phyloP scores from a whole-genome alignment of 1,140 invertebrate genomes.

The Ceratina australensis region DNA sequence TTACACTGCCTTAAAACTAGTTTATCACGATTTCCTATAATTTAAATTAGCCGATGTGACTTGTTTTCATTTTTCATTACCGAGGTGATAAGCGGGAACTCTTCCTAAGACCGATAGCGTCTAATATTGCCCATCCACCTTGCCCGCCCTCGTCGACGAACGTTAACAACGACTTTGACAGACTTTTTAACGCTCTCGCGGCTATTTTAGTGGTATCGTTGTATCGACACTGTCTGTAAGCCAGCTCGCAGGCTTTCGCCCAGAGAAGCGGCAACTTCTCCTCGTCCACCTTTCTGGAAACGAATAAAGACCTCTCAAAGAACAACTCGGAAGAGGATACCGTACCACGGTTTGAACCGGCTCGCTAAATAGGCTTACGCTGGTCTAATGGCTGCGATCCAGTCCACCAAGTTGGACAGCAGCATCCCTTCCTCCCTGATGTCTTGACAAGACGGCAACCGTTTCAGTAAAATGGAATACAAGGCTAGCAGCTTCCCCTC shows the following conservation, averaged over 20 bases:
- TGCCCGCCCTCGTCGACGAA: conserved; percentile 82
- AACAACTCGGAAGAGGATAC: no score
- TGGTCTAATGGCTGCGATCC: conserved; percentile 78
- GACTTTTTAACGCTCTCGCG: conserved; percentile 78
- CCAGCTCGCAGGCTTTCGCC: conserved; percentile 80
- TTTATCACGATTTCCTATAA: no score
- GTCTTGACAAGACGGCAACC: conserved; percentile 76
- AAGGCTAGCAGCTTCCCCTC: conserved; percentile 78
- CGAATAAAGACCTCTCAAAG: neutral
- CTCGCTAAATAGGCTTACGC: conserved; percentile 71
- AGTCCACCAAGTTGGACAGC: conserved; percentile 77
- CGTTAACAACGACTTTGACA: conserved; percentile 77
- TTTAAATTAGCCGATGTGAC: neutral
- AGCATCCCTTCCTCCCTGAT: conserved; percentile 78
- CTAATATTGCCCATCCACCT: conserved; percentile 81
- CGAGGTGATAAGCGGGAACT: conserved; percentile 80
- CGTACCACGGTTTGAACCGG: neutral
- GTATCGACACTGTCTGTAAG: conserved; percentile 79
- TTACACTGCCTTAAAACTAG: no score
- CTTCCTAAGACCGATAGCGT: conserved; percentile 84
- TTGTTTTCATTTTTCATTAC: conserved; percentile 68
- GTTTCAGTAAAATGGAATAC: conserved; percentile 78
- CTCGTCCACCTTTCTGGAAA: conserved; percentile 81
- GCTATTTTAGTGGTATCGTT: conserved; percentile 76
- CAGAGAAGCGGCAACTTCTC: conserved; percentile 82